Conservation (phyloP, 2,888 invertebrate genomes). For the Agapostemon virescens region DNA sequence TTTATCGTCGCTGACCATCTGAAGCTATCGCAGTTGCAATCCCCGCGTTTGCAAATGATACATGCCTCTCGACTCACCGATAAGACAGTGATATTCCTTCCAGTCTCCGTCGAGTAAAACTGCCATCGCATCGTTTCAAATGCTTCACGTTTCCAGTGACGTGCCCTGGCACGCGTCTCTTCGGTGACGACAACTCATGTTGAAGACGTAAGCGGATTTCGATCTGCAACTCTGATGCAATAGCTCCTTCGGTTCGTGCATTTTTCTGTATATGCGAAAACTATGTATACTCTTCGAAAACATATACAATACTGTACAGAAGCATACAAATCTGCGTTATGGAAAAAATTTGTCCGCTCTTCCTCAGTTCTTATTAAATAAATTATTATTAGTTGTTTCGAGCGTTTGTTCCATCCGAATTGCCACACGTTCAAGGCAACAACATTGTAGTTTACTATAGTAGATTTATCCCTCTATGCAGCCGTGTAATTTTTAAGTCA, state of each 20-base stretch:
- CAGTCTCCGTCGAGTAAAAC: neutral
- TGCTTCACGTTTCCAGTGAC: neutral
- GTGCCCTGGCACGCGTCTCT: neutral
- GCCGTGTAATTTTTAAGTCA: too few species aligned
- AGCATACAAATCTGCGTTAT: too few species aligned
- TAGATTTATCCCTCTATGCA: too few species aligned
- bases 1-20: constrained; percentile 62
- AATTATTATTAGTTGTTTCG: too few species aligned
- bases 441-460: too few species aligned
- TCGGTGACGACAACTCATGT: neutral
- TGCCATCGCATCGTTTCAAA: neutral
- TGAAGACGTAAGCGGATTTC: neutral
- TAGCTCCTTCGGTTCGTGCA: neutral
- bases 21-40: constrained; percentile 27
- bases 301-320: neutral
- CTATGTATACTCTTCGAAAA: neutral
- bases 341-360: too few species aligned
- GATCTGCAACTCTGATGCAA: neutral
- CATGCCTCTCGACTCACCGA: constrained; percentile 32
- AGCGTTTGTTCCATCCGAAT: too few species aligned
- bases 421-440: too few species aligned
- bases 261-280: neutral
- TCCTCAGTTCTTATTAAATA: too few species aligned
- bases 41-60: constrained; percentile 32
- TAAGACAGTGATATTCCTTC: constrained; percentile 47